phyloP scores from a whole-genome alignment of 2,113 vertebrate genomes.

The Hippocampus mohnikei region DNA sequence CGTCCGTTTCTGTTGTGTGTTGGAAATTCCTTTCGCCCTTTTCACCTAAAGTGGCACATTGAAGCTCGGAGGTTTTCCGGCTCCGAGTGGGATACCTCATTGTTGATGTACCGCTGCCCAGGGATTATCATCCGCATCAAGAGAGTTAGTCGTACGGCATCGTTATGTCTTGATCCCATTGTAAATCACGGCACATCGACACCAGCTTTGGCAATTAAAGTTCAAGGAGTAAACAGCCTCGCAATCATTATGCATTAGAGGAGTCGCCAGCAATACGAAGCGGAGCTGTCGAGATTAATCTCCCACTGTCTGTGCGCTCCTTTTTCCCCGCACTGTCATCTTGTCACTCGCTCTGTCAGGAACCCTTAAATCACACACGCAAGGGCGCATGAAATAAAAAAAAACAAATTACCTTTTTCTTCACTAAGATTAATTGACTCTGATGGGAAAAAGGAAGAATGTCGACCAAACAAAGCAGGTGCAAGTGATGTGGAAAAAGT shows the following conservation, averaged over 20 bases:
- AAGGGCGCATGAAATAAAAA: slow-evolving; percentile 19
- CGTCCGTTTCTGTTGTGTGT: slow-evolving; percentile 10
- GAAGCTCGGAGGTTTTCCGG: slow-evolving; percentile 16
- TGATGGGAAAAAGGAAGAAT: slow-evolving; percentile 7
- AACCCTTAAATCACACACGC: slow-evolving; percentile 37
- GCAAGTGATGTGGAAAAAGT: slow-evolving; percentile 36
- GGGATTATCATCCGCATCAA: slow-evolving; percentile 34
- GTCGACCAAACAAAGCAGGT: slow-evolving; percentile 28
- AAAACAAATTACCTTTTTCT: slow-evolving; percentile 20
- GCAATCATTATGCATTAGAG: slow-evolving; percentile 54
- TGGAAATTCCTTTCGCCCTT: slow-evolving; percentile 26
- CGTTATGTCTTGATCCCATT: slow-evolving; percentile 40
- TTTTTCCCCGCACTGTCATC: slow-evolving; percentile 44
- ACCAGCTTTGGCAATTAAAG: slow-evolving; percentile 49
- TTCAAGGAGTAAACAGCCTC: slow-evolving; percentile 50
- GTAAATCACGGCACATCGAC: slow-evolving; percentile 47
- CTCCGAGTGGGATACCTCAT: slow-evolving; percentile 5
- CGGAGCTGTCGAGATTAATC: slow-evolving; percentile 48
- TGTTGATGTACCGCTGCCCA: slow-evolving; percentile 26
- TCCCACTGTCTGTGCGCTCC: slow-evolving; percentile 28
- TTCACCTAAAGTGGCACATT: not conserved
- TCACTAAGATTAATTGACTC: slow-evolving; percentile 27
- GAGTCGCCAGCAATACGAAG: slow-evolving; percentile 46
- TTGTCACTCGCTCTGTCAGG: slow-evolving; percentile 49
- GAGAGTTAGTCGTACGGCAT: slow-evolving; percentile 26